These are phyloP conservation scores for Procambarus clarkii DNA, from an alignment of 1,140 invertebrate genomes.

Conservation along the genomic window DNA sequence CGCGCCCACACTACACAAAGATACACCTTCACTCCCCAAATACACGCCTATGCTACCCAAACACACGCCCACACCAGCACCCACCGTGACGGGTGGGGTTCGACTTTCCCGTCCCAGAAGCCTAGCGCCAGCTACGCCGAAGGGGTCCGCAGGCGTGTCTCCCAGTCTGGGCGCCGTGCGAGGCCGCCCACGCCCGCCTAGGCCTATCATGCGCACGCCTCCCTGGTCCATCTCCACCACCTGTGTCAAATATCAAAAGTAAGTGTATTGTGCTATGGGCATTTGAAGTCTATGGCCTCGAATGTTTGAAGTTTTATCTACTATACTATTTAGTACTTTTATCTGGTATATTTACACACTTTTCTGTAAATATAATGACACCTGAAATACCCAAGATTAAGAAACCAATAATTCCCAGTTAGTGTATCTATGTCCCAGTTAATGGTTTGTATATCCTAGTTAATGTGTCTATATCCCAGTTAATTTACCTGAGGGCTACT, in stretches of 20 bases:
- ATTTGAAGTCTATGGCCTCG: too few species aligned
- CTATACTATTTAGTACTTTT: too few species aligned
- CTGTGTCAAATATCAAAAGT: background rate
- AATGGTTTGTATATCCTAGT: too few species aligned
- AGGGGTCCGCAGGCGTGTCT: slow-evolving; percentile 21
- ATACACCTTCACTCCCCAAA: too few species aligned
- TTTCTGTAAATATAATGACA: background rate
- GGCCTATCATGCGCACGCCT: slow-evolving; percentile 30
- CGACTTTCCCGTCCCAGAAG: background rate
- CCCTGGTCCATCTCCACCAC: slow-evolving; percentile 34
- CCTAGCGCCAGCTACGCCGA: slow-evolving; percentile 7
- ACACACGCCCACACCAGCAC: background rate
- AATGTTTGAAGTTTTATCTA: too few species aligned
- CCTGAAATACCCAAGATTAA: too few species aligned
- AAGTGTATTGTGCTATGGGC: too few species aligned
- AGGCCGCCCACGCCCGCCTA: slow-evolving; percentile 22
- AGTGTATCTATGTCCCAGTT: too few species aligned
- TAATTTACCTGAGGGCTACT: too few species aligned
- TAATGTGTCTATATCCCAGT: too few species aligned
- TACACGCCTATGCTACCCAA: too few species aligned
- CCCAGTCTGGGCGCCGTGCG: slow-evolving; percentile 17
- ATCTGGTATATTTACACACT: background rate
- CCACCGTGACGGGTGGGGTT: background rate
- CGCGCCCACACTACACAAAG: background rate
- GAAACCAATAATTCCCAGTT: too few species aligned